phyloP scores from a whole-genome alignment of 2,888 invertebrate genomes.

The Polylopha cassiicola region DNA sequence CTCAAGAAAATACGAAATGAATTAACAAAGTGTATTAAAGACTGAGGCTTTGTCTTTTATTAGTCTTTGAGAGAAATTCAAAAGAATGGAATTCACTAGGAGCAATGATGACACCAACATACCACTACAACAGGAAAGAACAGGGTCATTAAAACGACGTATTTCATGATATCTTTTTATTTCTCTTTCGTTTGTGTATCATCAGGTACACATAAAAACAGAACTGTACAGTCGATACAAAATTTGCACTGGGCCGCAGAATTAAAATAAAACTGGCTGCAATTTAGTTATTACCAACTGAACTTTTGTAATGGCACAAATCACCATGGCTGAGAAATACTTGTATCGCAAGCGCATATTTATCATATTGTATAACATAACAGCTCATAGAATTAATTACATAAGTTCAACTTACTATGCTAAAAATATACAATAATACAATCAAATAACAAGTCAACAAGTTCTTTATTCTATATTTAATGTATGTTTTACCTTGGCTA shows the following conservation, averaged over 20 bases:
- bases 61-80: too few relatives aligned
- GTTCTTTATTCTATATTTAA: conserved; percentile 13
- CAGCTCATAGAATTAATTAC: conserved; percentile 59
- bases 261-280: conserved; percentile 25
- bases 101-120: too few relatives aligned
- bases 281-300: conserved; percentile 4
- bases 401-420: conserved; percentile 36
- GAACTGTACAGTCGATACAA: conserved; percentile 35
- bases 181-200: conserved; percentile 39
- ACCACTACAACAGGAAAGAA: too few relatives aligned
- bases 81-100: too few relatives aligned
- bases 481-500: conserved; percentile 15
- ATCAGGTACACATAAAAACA: conserved; percentile 61
- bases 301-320: conserved; percentile 14
- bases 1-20: too few relatives aligned
- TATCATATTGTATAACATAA: conserved; percentile 33
- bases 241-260: conserved; percentile 37
- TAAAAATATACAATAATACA: conserved; percentile 37
- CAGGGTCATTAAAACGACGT: too few relatives aligned
- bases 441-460: conserved; percentile 45
- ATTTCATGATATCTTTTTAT: conserved; percentile 49
- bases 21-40: too few relatives aligned
- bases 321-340: too few relatives aligned
- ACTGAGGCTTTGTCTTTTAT: too few relatives aligned
- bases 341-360: too few relatives aligned